phyloP scores from a whole-genome alignment of 2,113 vertebrate genomes.

The Corvus cornix region DNA sequence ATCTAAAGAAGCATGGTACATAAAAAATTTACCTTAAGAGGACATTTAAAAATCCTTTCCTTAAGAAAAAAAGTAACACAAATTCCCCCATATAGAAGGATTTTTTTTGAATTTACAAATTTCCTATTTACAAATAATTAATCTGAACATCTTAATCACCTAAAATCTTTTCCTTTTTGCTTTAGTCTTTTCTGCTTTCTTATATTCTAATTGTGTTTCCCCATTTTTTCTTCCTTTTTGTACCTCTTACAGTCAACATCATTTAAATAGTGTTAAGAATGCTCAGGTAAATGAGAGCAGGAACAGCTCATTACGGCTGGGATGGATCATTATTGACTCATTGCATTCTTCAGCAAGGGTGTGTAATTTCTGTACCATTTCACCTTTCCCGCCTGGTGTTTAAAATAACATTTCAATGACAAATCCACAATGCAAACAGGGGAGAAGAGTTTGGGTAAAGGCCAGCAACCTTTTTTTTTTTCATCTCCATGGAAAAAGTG shows the following conservation, averaged over 20 bases:
- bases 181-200: neutral
- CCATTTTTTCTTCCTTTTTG: neutral
- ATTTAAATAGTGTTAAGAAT: slow-evolving; percentile 23
- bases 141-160: neutral
- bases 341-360: neutral
- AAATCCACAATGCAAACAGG: neutral
- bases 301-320: slow-evolving; percentile 8
- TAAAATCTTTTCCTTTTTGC: neutral
- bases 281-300: neutral
- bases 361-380: neutral
- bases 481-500: neutral
- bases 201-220: slow-evolving; percentile 1
- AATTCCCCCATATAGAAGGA: neutral
- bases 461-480: neutral
- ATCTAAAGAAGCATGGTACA: neutral
- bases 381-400: neutral
- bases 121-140: neutral
- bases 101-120: neutral
- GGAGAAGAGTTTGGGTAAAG: neutral
- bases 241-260: neutral
- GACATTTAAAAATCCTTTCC: neutral
- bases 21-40: neutral
- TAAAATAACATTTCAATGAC: slow-evolving; percentile 11
- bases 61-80: neutral
- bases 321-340: slow-evolving; percentile 6